These are phyloP conservation scores for Casuarius casuarius DNA, from an alignment of 2,113 vertebrate species.

Conservation along the genomic window DNA sequence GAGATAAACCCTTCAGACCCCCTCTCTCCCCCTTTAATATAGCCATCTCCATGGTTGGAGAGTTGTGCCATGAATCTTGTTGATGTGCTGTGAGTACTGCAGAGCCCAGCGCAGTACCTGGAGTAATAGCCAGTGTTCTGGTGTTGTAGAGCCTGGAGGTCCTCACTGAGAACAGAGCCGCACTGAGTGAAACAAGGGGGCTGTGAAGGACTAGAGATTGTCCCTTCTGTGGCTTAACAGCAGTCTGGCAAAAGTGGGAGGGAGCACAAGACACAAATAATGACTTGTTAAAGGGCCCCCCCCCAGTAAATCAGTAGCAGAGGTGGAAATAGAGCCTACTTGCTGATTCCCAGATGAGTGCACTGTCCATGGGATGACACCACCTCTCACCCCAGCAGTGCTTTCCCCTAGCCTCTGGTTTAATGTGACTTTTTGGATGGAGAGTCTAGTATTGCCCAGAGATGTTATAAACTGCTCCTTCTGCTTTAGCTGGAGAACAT, in stretches of 20 bases:
- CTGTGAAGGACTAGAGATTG: neutral
- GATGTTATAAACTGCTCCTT: neutral
- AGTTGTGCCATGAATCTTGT: neutral
- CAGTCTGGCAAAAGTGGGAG: neutral
- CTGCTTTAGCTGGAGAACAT: neutral
- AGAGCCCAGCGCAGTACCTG: neutral
- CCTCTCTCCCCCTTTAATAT: neutral
- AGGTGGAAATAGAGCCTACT: neutral
- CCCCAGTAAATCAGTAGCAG: neutral
- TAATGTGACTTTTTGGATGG: neutral
- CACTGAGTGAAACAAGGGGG: neutral
- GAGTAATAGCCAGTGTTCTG: accelerated
- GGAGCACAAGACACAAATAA: neutral
- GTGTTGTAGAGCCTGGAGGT: neutral
- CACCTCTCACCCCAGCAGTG: neutral
- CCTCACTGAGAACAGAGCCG: neutral
- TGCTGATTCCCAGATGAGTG: neutral
- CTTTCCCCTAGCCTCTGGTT: neutral
- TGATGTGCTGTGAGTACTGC: neutral
- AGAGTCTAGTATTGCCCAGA: neutral
- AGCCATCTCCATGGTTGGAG: neutral
- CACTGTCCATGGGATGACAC: accelerated
- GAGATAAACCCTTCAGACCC: neutral
- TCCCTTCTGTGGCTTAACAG: neutral
- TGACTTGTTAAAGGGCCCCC: neutral